These are phyloP conservation scores for Bombus polaris DNA, from an alignment of 1,140 invertebrate genomes.

Conservation along the genomic window DNA sequence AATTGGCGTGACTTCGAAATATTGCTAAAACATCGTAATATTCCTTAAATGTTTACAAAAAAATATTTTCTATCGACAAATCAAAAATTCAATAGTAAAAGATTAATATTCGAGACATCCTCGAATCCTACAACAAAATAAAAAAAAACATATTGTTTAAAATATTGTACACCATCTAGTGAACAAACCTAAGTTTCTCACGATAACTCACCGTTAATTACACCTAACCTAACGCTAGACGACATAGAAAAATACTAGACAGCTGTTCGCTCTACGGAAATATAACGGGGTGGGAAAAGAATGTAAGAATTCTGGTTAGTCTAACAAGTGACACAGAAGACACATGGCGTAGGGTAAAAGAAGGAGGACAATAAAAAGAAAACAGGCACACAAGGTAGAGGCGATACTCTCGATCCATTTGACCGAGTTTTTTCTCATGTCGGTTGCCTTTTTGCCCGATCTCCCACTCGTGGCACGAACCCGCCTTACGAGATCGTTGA, in stretches of 20 bases:
- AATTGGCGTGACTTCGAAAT: no score
- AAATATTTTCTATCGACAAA: no score
- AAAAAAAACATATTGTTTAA: no score
- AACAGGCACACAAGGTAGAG: constrained; percentile 10
- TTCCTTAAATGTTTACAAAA: no score
- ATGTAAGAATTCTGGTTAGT: not conserved
- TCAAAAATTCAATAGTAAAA: no score
- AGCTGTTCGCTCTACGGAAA: not conserved
- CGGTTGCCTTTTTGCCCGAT: constrained; percentile 41
- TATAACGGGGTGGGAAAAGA: not conserved
- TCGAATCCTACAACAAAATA: no score
- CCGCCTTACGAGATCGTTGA: constrained; percentile 50
- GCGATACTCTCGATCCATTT: constrained; percentile 53
- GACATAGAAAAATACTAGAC: not conserved
- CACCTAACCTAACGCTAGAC: not conserved
- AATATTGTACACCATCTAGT: no score
- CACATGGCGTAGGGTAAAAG: not conserved
- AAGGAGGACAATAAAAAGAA: constrained; percentile 27
- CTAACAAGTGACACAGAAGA: constrained; percentile 16
- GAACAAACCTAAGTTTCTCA: not conserved
- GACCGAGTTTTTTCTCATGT: constrained; percentile 56
- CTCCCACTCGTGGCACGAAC: constrained; percentile 44
- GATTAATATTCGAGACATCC: no score
- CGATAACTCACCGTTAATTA: not conserved
- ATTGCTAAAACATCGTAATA: no score